Conservation (phyloP, 2,888 invertebrate species). For the Conchocele bisecta region DNA sequence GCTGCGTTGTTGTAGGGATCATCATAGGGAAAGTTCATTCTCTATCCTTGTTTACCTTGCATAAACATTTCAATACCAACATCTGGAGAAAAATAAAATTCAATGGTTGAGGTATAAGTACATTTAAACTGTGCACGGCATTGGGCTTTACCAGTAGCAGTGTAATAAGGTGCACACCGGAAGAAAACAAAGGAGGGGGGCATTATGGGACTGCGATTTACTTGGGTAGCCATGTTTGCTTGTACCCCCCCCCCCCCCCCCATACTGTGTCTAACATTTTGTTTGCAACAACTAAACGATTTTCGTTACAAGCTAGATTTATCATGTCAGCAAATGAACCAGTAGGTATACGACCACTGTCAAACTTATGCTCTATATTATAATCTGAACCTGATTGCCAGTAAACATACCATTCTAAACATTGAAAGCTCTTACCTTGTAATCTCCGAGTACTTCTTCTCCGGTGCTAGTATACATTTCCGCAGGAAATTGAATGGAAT, state of each 20-base stretch:
- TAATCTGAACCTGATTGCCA: slow-evolving; percentile 2
- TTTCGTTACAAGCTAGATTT: neutral
- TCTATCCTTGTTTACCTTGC: neutral
- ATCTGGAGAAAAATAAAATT: neutral
- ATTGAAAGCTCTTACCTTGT: neutral
- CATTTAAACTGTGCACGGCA: slow-evolving; percentile 4
- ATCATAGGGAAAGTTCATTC: neutral
- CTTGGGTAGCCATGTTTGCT: slow-evolving; percentile 28
- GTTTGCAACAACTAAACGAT: neutral
- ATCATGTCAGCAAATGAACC: slow-evolving; percentile 9
- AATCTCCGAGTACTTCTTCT: neutral
- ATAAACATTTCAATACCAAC: neutral
- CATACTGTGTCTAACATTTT: slow-evolving; percentile 14
- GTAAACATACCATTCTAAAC: slow-evolving; percentile 29
- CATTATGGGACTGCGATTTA: slow-evolving; percentile 11
- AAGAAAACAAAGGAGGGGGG: neutral
- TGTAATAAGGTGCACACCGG: slow-evolving; percentile 14
- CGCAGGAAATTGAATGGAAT: no score
- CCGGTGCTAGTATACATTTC: neutral
- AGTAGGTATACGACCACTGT: slow-evolving; percentile 7
- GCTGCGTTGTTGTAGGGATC: neutral
- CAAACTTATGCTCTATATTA: neutral
- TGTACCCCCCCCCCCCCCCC: no score
- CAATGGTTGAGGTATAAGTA: neutral
- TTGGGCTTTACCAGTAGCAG: slow-evolving; percentile 5